Base-by-base conservation (phyloP, 2,888 invertebrate species). In the Tinea trinotella region DNA sequence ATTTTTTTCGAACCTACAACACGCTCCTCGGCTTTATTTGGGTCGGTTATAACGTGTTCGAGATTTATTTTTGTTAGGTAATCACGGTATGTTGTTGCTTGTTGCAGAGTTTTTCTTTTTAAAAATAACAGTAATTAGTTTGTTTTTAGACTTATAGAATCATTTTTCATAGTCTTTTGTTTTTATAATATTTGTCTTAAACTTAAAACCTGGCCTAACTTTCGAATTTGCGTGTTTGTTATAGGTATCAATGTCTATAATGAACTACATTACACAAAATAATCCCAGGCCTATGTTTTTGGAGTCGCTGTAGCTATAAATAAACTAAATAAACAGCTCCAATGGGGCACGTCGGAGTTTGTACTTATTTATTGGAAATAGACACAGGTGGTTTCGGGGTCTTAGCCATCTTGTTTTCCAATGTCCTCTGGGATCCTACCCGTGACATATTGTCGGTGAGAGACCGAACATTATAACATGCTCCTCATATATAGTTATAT, bases 311-410 rank as follows among this genome's bases (percentile, higher is more conserved):
- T 22, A 22, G 50, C 50, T 67, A 75, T 76, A 76, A 74, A 71
- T 72, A 71, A 72, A 68, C 64, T 64, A 64, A 65, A 76, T 71
- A 69, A 72, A 76, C 73, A 66, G 70, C 66, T 68, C 70, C 71
- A 60, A 61, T 61, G 73, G 68, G 64, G 52, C 34, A 44, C 20
- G 24, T 30, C 61, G 62, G 64, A 19, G 30, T 40, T 53, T 63
- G 63, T 65, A 67, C 65, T 74, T 76, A 77, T 77, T 76, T 77
- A 79, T 74, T 64, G 66, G 63, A 52, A 63, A 62, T 63, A 62
- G 64, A 61, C 70, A 67, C 76, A 78, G 78, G 76, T 79, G 73
- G 65, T 13, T 50, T 48, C 15, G 15, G 48, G 50, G 50, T 55
- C 65, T 71, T 70, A 68, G 71, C 60, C 64, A 66, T 50, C 50